phyloP scores from a whole-genome alignment of 2,888 invertebrate species.

The Papilio elwesi region DNA sequence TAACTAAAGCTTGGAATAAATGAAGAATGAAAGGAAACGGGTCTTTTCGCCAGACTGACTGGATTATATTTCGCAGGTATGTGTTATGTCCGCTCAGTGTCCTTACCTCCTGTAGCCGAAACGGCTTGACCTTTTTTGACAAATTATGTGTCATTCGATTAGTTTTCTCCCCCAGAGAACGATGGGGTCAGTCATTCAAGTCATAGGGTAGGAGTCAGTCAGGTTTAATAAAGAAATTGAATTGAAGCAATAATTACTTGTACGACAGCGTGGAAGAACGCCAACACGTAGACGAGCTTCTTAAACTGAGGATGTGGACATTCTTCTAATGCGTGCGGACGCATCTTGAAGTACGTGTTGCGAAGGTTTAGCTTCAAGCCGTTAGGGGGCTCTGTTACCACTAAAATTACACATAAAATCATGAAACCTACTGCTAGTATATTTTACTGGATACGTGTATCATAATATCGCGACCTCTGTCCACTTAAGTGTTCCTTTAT shows the following conservation, averaged over 20 bases:
- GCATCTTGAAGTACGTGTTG: slow-evolving; percentile 95
- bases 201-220: no score
- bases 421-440: background rate
- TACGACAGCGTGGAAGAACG: slow-evolving; percentile 97
- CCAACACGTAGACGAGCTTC: slow-evolving; percentile 92
- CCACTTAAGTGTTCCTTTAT: no score
- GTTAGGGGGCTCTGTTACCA: slow-evolving; percentile 96
- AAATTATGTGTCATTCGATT: no score
- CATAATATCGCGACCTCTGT: background rate
- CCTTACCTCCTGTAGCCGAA: no score
- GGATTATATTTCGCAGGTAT: no score
- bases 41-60: no score
- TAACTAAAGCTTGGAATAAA: background rate
- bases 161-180: no score
- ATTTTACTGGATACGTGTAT: background rate
- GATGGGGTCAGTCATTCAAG: no score
- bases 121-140: no score
- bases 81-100: no score
- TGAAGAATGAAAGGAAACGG: no score
- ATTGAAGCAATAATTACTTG: slow-evolving; percentile 79
- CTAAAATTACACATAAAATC: slow-evolving; percentile 70
- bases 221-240: background rate
- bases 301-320: slow-evolving; percentile 91
- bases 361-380: slow-evolving; percentile 94
- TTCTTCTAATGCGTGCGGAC: slow-evolving; percentile 87